These are phyloP conservation scores for Belgica antarctica DNA, from an alignment of 2,888 invertebrate species.

Conservation along the genomic window DNA sequence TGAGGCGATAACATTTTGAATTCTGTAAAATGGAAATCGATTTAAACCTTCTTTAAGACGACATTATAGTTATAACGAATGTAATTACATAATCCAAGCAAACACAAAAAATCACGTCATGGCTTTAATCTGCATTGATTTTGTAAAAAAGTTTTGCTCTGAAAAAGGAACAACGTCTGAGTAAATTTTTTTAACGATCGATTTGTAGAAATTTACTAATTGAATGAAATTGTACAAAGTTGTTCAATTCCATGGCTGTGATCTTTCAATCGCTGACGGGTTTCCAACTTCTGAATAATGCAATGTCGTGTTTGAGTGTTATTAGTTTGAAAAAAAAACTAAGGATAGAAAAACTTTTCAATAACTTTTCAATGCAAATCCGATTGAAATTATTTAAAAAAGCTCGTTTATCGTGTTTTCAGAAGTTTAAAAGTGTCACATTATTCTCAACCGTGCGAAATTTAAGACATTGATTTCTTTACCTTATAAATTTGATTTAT, in stretches of 20 bases:
- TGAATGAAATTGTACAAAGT: slow-evolving; percentile 11
- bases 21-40: no score
- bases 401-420: slow-evolving; percentile 21
- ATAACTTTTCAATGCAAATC: background rate
- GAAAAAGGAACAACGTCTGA: background rate
- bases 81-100: background rate
- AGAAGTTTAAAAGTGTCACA: slow-evolving; percentile 1
- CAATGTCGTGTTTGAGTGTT: slow-evolving; percentile 39
- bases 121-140: background rate
- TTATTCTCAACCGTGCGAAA: background rate
- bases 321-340: background rate
- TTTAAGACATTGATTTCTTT: no score
- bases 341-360: background rate
- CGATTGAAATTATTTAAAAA: slow-evolving; percentile 21
- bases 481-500: no score
- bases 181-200: no score
- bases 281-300: slow-evolving; percentile 24
- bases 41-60: background rate
- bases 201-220: slow-evolving; percentile 1
- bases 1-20: background rate
- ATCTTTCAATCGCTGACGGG: slow-evolving; percentile 1
- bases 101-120: background rate
- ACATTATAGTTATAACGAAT: background rate
- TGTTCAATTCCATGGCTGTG: background rate
- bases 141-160: background rate